A percentile compares a stretch with the other conserved stretches of the same genome.
Evolutionary conservation across 2,113 vertebrate genomes (phyloP).

Genomic region (Rhegmatorhina hoffmannsi): DNA sequence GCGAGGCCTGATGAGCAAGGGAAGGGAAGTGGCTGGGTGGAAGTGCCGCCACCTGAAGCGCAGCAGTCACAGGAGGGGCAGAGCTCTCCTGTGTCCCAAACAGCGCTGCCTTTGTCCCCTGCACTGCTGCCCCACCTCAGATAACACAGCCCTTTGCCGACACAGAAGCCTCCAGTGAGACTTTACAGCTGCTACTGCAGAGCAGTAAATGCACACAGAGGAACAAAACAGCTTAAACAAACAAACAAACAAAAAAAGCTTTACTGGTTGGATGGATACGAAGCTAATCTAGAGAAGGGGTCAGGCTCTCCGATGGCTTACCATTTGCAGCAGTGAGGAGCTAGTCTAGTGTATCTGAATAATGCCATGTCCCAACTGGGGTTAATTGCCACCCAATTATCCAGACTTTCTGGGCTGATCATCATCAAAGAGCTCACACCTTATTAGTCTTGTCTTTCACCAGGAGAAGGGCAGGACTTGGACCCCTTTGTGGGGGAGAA

Average conservation of each 20-base stretch:
- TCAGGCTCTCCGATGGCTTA: not conserved
- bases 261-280: not conserved
- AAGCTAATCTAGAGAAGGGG: not conserved
- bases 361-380: not conserved
- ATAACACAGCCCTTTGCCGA: not conserved
- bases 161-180: not conserved
- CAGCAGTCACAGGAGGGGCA: not conserved
- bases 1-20: not conserved
- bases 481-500: not conserved
- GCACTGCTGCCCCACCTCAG: not conserved
- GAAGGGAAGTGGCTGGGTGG: not conserved
- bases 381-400: not conserved
- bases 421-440: not conserved
- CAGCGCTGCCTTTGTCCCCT: not conserved
- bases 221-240: not conserved
- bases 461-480: not conserved
- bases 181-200: not conserved
- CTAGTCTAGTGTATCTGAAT: not conserved
- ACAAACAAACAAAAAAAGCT: not conserved
- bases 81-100: not conserved
- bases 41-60: not conserved
- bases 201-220: not conserved
- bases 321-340: not conserved
- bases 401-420: not conserved
- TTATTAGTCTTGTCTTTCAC: not conserved